Evolutionary conservation across 2,888 invertebrate genomes (phyloP), one percentile per base, ranked within the genome.

Genomic region (Eudasyphora cyanicolor): DNA sequence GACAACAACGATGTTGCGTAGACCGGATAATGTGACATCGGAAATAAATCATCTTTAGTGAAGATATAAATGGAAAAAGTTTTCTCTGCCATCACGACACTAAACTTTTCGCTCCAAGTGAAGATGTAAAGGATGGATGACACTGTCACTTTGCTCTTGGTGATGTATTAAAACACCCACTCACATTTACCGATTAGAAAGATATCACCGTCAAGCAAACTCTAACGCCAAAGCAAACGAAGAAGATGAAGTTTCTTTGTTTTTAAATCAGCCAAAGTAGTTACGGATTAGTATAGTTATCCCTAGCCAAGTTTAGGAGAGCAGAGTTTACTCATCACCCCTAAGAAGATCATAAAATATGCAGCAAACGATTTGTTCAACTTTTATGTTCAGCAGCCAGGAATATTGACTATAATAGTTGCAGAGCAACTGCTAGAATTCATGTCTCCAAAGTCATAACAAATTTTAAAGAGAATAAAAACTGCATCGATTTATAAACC

Each of bases 21-120:
- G 32, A 32, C 29, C 32, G 35, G 17, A 38, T 21, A 38, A 64
- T 64, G 35, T 64, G 64, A 64, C 64, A 64, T 35, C 7, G 29
- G n/a, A 64, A 64, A 64, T 64, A 64, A 64, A 64, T 64, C 64
- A 64, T 64, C 64, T 64, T 64, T 35, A 64, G 64, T 38, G 2
- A 38, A 38, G 64, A 64, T 64, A 64, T 64, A 64, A 64, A 64
- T 64, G 64, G 64, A 10, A 64, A 64, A 64, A 64, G 64, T 64
- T 64, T 62, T 17, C 17, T 29, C 8, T 54, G 21, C 19, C 21
- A 19, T 19, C 3, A 24, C 14, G 14, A 57, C 57, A 27, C 27
- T 12, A 57, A 57, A 57, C 12, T 57, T 51, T 57, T n/a, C n/a
- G 27, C 14, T 6, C 27, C 8, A 57, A 57, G 57, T 57, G 57